These are phyloP conservation scores for Casuarius casuarius DNA, from an alignment of 2,113 vertebrate species.

Conservation along the genomic window DNA sequence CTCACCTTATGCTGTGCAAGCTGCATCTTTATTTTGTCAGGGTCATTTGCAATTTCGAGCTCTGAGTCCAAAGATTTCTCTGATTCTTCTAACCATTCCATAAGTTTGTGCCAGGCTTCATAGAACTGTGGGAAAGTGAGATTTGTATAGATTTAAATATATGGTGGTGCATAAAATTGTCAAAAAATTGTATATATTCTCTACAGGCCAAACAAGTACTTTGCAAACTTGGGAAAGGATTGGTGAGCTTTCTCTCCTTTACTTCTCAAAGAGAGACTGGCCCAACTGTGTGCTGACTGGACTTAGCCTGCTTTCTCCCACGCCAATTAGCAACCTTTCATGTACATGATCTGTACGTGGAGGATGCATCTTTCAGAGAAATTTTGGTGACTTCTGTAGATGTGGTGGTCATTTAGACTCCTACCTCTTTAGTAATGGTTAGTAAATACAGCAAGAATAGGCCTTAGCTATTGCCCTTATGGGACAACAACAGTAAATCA, in stretches of 20 bases:
- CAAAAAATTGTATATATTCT: neutral
- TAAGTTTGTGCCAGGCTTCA: constrained; percentile 96
- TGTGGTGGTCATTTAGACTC: neutral
- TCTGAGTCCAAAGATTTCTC: constrained; percentile 92
- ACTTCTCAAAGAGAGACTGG: neutral
- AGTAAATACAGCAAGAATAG: neutral
- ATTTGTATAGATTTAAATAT: neutral
- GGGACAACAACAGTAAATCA: neutral
- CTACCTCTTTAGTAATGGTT: neutral
- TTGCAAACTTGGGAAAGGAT: neutral
- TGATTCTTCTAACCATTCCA: constrained; percentile 96
- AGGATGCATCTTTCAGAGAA: neutral
- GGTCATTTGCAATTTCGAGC: constrained; percentile 97
- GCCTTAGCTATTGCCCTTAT: neutral
- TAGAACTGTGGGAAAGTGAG: constrained; percentile 85
- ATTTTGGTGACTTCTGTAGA: neutral
- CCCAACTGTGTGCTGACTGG: neutral
- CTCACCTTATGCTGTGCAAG: constrained; percentile 94
- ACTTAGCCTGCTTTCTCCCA: neutral
- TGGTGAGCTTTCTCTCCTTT: neutral
- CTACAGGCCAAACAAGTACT: neutral
- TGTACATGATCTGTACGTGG: neutral
- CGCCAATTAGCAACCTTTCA: neutral
- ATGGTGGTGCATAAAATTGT: neutral
- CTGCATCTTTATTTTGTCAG: constrained; percentile 95